Evolutionary conservation across 2,113 vertebrate species (phyloP), one percentile per base, ranked within the genome.

Genomic region (Lepisosteus oculatus): DNA sequence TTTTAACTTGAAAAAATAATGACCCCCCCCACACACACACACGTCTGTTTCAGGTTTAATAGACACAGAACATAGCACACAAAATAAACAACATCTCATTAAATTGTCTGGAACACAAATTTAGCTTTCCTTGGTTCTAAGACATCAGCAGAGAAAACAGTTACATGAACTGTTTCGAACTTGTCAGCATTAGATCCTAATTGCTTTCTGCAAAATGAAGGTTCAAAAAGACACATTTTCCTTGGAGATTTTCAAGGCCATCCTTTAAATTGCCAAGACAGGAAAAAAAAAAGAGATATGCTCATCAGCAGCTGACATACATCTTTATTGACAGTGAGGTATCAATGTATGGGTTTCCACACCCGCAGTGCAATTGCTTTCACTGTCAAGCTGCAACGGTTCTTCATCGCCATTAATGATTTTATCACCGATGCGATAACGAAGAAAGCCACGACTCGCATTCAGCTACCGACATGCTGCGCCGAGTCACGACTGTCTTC

Each of bases 181-280:
- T 92, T 93, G 91, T 93, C 91, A 93, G 87, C 84, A 81, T 88
- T 80, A 81, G 83, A 89, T 92, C 86, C 90, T 93, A 93, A 93
- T 93, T 93, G 89, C 91, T 89, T 89, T 76, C 83, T 78, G 83
- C 75, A 57, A 89, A 91, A 88, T 86, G 86, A 90, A 87, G 90
- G 91, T 91, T 91, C 86, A 92, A 89, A 88, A 86, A 90, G 91
- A 93, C 90, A 90, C 87, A 88, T 91, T 91, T 92, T 88, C 91
- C 90, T 88, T 67, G 74, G 91, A 93, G 90, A 91, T 86, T 91
- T 88, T 92, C 66, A 85, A 86, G 91, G 89, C 89, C 89, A 89
- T 85, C 85, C 86, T 69, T 80, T 84, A 86, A 90, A 89, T 85
- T 85, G 80, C 82, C 59, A 81, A 90, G 88, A 90, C 68, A 57